These are phyloP conservation scores for Ophion ellenae DNA, from an alignment of 2,888 invertebrate genomes.

Conservation along the genomic window DNA sequence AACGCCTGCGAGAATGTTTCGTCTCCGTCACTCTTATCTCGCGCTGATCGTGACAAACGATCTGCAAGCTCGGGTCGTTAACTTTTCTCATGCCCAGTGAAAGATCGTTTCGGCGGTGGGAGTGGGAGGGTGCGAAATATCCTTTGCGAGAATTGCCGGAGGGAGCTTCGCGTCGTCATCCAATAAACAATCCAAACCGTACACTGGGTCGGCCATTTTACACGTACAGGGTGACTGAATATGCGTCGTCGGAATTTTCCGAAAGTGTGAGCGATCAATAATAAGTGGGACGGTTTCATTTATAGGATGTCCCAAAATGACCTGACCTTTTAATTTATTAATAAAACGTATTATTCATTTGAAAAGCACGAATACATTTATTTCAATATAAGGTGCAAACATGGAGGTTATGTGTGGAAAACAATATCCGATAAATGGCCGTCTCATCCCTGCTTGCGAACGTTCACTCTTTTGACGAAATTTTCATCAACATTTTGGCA, in stretches of 20 bases:
- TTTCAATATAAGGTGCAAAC: no score
- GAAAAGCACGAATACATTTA: no score
- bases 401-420: no score
- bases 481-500: no score
- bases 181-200: not conserved
- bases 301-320: not conserved
- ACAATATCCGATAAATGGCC: no score
- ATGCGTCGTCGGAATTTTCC: not conserved
- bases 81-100: constrained; percentile 18
- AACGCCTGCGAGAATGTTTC: not conserved
- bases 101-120: not conserved
- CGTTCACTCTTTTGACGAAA: no score
- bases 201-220: not conserved
- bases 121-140: not conserved
- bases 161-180: not conserved
- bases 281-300: not conserved
- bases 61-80: constrained; percentile 43
- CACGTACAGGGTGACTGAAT: not conserved
- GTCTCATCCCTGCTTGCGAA: no score
- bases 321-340: no score
- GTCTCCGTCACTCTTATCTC: not conserved
- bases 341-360: no score
- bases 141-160: not conserved
- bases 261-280: not conserved
- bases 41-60: constrained; percentile 40